Base-by-base conservation (phyloP, 92 coral and sea anemone genomes). In the Paragorgia papillata region DNA sequence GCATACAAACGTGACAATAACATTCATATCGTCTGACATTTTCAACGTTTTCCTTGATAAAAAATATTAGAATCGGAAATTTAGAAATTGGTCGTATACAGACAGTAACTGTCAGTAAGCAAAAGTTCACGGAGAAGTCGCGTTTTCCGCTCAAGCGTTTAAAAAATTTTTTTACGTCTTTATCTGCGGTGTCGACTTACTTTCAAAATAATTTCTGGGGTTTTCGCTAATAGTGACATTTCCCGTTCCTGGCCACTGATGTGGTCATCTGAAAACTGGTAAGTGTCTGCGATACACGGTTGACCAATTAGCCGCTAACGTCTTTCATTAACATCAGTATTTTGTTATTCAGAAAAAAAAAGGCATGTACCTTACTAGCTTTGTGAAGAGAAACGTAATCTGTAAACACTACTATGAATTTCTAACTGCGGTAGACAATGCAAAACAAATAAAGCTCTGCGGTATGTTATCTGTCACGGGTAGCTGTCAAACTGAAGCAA, bases 121-220 rank as follows among this genome's bases (percentile, higher is more conserved):
- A n/a, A 29, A 57, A 32, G 59, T 68, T 26, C 24, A 66, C 26
- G 26, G 74, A 69, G 21, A 18, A 15, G 21, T 7, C 25, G 19
- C 28, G 29, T 25, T 71, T 55, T 32, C 14, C 22, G 19, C 13
- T 63, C 15, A 44, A 51, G 76, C 49, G 26, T 43, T 69, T 54
- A 26, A 54, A 64, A 31, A 71, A 31, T 17, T 71, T 53, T 51
- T 17, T 35, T 21, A 22, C 59, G 26, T 26, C 78, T 71, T 71
- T 71, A 71, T 71, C 78, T 48, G 78, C 60, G 78, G 78, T 71
- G 78, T 71, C 78, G 64, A 71, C 50, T 71, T 71, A 71, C 78
- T 71, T 71, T 71, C 64, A 71, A 71, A 71, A 71, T 71, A 71
- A 71, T 53, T 71, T 71, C 64, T 71, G 62, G 78, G 78, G 78